A percentile compares a stretch with the other conserved stretches of the same genome.
phyloP scores from a whole-genome alignment of 2,797 vertebrate genomes.

The Semaprochilodus insignis region DNA sequence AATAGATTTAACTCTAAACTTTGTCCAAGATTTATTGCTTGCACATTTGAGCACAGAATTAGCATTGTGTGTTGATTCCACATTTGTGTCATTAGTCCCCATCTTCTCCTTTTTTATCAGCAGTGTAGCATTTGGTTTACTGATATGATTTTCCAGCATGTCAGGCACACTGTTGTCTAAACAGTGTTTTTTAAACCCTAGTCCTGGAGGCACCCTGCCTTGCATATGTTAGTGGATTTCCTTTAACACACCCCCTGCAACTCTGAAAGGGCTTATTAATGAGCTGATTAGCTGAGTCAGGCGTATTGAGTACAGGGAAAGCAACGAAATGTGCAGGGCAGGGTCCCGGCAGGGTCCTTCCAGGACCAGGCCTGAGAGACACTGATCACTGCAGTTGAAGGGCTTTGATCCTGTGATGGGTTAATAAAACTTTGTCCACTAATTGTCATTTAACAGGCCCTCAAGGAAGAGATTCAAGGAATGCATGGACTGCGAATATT shows the following conservation, averaged over 20 bases:
- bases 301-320: no score
- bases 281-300: no score
- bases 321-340: no score
- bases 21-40: not conserved
- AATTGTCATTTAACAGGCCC: conserved; percentile 71
- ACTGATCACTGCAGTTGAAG: not conserved
- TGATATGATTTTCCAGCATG: not conserved
- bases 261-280: no score
- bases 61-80: not conserved
- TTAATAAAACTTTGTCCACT: not conserved
- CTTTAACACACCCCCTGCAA: no score
- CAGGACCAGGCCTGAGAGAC: no score
- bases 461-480: conserved; percentile 83
- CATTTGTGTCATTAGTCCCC: not conserved
- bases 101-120: not conserved
- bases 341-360: no score
- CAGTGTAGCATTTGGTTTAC: not conserved
- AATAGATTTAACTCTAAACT: no score
- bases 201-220: no score
- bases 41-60: not conserved
- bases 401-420: not conserved
- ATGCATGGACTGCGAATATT: conserved; percentile 87
- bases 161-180: not conserved
- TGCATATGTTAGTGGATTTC: no score
- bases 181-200: no score